Evolutionary conservation across 2,888 invertebrate genomes (phyloP), one percentile per base, ranked within the genome.

Genomic region (Torymus tubicola): DNA sequence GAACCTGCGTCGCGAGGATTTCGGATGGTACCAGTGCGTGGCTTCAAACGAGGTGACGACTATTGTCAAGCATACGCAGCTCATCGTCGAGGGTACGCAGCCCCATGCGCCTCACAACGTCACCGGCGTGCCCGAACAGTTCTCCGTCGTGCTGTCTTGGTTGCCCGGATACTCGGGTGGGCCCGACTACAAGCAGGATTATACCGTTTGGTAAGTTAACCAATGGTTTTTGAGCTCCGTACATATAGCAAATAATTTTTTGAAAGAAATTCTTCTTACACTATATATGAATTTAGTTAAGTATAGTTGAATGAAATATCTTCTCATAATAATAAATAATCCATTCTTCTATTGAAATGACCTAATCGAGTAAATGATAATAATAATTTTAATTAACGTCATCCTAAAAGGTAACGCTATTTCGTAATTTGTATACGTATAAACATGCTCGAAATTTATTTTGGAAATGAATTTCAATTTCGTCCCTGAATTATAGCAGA

Each of bases 51-150:
- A 98, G 92, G 98, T 98, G 86, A 97, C 98, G 64, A 98, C 97
- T n/a, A 95, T 98, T 90, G 96, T 97, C 78, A 95, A 96, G 21
- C 95, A 96, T 85, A 97, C 97, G 70, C 97, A 97, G 90, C 92
- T 97, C 81, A 96, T 97, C 85, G 96, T 97, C 85, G 96, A 97
- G 92, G 98, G 98, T 82, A 98, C 98, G 16, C 97, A 98, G 88
- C 98, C 98, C 16, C 98, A 99, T 92, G 98, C 99, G 63, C 99
- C 99, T 0, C 97, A 97, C 93, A 99, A 99, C 92, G 94, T 99
- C 81, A 96, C 97, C 42, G 98, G 97, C 58, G 95, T 95, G 67
- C 96, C 97, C 63, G 96, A 96, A 0, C 96, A 97, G 92, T 98
- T 97, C 91, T 95, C 96, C 82, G 98, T 98, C 81, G 96, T 96